Conservation (phyloP, 2,113 vertebrate genomes). For the Caranx ignobilis region DNA sequence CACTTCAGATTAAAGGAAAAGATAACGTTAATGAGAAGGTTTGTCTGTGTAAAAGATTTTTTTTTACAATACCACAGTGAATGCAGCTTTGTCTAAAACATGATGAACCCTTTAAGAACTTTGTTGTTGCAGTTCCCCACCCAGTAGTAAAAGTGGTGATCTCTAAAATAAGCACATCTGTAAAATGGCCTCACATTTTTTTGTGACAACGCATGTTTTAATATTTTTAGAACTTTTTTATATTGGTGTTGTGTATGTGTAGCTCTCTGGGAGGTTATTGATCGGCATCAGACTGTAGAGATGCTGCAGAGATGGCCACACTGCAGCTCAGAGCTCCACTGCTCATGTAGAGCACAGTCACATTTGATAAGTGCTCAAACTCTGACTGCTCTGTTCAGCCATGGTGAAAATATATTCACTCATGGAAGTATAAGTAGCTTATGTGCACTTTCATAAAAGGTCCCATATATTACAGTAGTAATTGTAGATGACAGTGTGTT, state of each 20-base stretch:
- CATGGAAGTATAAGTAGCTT: constrained; percentile 43
- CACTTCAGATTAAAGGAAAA: not conserved
- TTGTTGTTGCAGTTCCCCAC: too few species aligned
- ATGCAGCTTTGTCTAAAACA: not conserved
- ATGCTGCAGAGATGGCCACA: constrained; percentile 36
- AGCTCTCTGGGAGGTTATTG: constrained; percentile 34
- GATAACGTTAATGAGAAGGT: not conserved
- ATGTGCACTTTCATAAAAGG: constrained; percentile 27
- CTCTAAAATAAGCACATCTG: too few species aligned
- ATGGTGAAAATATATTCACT: constrained; percentile 48
- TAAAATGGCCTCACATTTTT: too few species aligned
- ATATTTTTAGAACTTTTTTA: not conserved
- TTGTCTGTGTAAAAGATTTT: not conserved
- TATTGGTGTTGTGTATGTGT: not conserved
- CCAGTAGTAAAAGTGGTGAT: too few species aligned
- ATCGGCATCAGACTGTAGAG: constrained; percentile 27
- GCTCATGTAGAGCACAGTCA: constrained; percentile 48
- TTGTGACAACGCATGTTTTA: not conserved
- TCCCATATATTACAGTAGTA: too few species aligned
- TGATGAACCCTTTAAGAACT: not conserved
- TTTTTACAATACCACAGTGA: not conserved
- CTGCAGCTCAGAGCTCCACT: constrained; percentile 42
- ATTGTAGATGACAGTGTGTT: not conserved
- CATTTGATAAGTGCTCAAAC: constrained; percentile 35
- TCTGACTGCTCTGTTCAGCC: constrained; percentile 47